Evolutionary conservation across 2,888 invertebrate genomes (phyloP).

Genomic region (Emmelina monodactyla): DNA sequence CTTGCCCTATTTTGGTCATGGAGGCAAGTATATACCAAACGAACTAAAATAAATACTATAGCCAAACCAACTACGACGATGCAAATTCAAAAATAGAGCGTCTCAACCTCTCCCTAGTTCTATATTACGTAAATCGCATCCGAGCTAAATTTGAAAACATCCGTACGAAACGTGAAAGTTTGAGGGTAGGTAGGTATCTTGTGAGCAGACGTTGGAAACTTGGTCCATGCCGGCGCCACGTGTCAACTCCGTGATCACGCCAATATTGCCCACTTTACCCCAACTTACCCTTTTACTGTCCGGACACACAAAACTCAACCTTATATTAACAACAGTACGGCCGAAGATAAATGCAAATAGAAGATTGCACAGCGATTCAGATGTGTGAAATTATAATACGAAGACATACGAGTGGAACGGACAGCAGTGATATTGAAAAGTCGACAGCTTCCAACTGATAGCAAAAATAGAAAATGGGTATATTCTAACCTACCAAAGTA

Average conservation of each 20-base stretch:
- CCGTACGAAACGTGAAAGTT: neutral
- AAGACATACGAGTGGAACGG: neutral
- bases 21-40: too few species aligned
- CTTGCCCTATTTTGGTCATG: too few species aligned
- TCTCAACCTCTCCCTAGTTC: too few species aligned
- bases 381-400: slow-evolving; percentile 1
- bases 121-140: neutral
- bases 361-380: neutral
- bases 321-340: too few species aligned
- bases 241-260: slow-evolving; percentile 19
- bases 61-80: too few species aligned
- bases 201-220: neutral
- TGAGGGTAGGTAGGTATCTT: slow-evolving; percentile 3
- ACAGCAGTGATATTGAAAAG: neutral
- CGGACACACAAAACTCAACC: neutral
- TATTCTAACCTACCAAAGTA: too few species aligned
- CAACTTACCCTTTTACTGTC: neutral
- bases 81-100: too few species aligned
- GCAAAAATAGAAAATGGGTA: too few species aligned
- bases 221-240: slow-evolving; percentile 13
- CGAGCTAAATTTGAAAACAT: neutral
- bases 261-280: slow-evolving; percentile 13
- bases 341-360: too few species aligned
- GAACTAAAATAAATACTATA: too few species aligned
- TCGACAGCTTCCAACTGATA: too few species aligned